Conservation (phyloP, 2,797 vertebrate species). For the Chelon auratus region DNA sequence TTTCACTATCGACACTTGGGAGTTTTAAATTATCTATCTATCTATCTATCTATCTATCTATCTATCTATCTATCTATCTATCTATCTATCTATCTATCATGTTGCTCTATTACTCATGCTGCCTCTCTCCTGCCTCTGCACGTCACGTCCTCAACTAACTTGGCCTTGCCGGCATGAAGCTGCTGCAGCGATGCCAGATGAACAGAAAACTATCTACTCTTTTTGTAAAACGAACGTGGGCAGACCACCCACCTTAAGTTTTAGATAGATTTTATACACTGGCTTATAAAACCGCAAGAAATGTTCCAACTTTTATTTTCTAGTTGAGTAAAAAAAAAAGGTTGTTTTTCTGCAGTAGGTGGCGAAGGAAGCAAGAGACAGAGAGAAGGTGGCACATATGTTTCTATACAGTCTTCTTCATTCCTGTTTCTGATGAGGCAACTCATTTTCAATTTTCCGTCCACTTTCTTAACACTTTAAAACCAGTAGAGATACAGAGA, state of each 20-base stretch:
- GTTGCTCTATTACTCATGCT: constrained; percentile 64
- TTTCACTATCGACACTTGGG: no score
- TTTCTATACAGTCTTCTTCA: background rate
- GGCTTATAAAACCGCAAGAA: constrained; percentile 48
- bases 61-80: constrained; percentile 19
- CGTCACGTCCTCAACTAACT: constrained; percentile 69
- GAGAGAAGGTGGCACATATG: constrained; percentile 2
- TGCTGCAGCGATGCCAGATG: constrained; percentile 61
- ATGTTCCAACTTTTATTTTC: constrained; percentile 34
- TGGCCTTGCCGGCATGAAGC: constrained; percentile 54
- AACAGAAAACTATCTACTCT: constrained; percentile 68
- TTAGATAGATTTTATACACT: constrained; percentile 62
- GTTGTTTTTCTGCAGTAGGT: constrained; percentile 36
- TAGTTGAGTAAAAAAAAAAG: constrained; percentile 24
- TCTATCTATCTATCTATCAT: constrained; percentile 26
- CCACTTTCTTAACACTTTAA: background rate
- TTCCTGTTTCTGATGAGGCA: background rate
- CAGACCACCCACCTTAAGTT: constrained; percentile 68
- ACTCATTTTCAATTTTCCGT: background rate
- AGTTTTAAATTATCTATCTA: constrained; percentile 6
- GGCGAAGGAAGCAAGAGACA: constrained; percentile 11
- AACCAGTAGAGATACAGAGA: background rate
- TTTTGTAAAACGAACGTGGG: constrained; percentile 66
- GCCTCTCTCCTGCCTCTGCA: constrained; percentile 64
- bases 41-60: constrained; percentile 20